Base-by-base conservation (phyloP, 2,888 invertebrate species). In the Epiblema foenella region DNA sequence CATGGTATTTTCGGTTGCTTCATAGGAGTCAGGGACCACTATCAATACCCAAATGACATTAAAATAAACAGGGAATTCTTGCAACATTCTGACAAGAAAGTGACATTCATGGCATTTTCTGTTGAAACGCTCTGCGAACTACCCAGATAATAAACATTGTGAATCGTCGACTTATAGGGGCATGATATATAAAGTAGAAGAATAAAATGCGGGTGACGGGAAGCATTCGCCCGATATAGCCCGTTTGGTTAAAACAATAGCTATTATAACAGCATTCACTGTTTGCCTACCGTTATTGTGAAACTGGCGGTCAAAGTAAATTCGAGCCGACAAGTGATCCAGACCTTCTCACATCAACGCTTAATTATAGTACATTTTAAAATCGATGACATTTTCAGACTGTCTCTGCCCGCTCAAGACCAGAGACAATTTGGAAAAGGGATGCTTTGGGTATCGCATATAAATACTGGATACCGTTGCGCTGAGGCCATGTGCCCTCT, bases 191-290 rank as follows among this genome's bases (percentile, higher is more conserved):
- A 42, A 49, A 20, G 42, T 56, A 39, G 49, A 67, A 18, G 20
- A 42, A 42, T 0, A 37, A 49, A 37, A 82, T 82, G 80, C 83
- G 82, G 83, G 84, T 75, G 83, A 79, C 81, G 78, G 84, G 83
- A 84, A 81, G 75, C 70, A 63, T 58, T 69, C 72, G 68, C 68
- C 42, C 59, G 60, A 59, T 65, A 70, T 37, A 17, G 49, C 8
- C 24, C 24, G 17, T 56, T 17, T n/a, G 29, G 52, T 59, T n/a
- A 54, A 54, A 70, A 71, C 71, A 67, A 67, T 56, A 71, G 51
- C 49, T 20, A 66, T 60, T 49, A 58, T 17, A 37, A 65, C 46
- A n/a, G 12, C 49, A 37, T 49, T 46, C 9, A 63, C 12, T 42
- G 7, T 20, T 12, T 17, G 49, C 49, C 33, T 29, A 42, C 49